Percentiles rank a stretch among this genome's conserved stretches.
Conservation (phyloP, 2,888 invertebrate genomes). For the Acanthococcus lagerstroemiae region DNA sequence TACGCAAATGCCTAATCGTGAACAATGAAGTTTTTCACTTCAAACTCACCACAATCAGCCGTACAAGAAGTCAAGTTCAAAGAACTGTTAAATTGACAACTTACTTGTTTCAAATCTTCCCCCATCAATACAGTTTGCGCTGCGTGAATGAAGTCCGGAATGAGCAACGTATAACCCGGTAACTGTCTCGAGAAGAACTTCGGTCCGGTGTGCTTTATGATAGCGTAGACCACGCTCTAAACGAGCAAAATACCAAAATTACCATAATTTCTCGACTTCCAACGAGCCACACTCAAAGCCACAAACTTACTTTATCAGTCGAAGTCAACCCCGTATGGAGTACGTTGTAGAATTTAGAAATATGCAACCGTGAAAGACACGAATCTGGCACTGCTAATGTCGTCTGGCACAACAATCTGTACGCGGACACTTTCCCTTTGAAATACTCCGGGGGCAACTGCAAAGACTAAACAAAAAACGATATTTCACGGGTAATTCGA, state of each 20-base stretch:
- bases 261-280: too few species aligned
- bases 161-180: slow-evolving; percentile 75
- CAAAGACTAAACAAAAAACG: slow-evolving; percentile 48
- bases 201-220: slow-evolving; percentile 70
- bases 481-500: too few species aligned
- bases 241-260: slow-evolving; percentile 41
- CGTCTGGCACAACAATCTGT: slow-evolving; percentile 68
- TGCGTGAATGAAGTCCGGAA: slow-evolving; percentile 82
- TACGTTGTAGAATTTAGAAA: slow-evolving; percentile 77
- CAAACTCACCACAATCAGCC: too few species aligned
- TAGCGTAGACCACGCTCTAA: slow-evolving; percentile 64
- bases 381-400: slow-evolving; percentile 51
- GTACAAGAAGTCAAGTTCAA: too few species aligned
- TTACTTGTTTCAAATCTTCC: slow-evolving; percentile 54
- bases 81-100: too few species aligned
- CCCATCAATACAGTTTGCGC: slow-evolving; percentile 77
- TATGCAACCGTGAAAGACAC: slow-evolving; percentile 53
- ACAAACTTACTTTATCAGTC: slow-evolving; percentile 51
- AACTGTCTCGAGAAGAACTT: slow-evolving; percentile 75
- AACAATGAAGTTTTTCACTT: too few species aligned
- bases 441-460: slow-evolving; percentile 62
- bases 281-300: too few species aligned
- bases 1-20: too few species aligned
- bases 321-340: slow-evolving; percentile 58
- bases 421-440: slow-evolving; percentile 72